phyloP scores from a whole-genome alignment of 1,140 invertebrate species.

The Caenorhabditis inopinata region DNA sequence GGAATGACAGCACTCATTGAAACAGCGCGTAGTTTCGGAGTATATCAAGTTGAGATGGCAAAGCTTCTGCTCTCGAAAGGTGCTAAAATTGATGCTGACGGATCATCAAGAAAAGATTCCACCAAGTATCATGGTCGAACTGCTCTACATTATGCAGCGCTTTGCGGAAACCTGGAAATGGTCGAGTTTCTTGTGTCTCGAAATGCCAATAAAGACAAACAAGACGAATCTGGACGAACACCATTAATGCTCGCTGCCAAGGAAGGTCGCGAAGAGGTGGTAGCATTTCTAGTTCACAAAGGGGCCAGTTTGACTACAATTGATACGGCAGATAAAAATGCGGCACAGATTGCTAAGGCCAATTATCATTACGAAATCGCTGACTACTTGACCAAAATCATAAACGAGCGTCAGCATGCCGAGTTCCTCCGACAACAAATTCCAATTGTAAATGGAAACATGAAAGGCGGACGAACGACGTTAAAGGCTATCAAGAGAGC shows the following conservation, averaged over 20 bases:
- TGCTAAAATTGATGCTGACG: not conserved
- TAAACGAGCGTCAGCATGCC: not conserved
- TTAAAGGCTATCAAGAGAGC: not conserved
- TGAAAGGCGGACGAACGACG: not conserved
- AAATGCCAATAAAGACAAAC: slow-evolving; percentile 23
- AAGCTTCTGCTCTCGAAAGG: not conserved
- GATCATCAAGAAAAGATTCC: not conserved
- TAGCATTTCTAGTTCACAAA: not conserved
- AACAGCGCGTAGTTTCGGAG: not conserved
- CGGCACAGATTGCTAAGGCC: not conserved
- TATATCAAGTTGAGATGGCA: not conserved
- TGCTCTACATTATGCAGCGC: slow-evolving; percentile 38
- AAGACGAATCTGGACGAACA: not conserved
- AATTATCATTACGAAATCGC: not conserved
- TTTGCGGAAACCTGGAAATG: not conserved
- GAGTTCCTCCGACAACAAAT: not conserved
- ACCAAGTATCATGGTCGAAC: slow-evolving; percentile 19
- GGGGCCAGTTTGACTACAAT: slow-evolving; percentile 7
- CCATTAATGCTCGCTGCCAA: slow-evolving; percentile 31
- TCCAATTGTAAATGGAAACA: too few species aligned
- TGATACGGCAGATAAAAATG: not conserved
- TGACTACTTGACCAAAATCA: not conserved
- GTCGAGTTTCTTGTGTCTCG: not conserved
- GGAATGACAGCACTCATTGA: slow-evolving; percentile 29
- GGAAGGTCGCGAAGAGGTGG: not conserved